These are phyloP conservation scores for Urechis unicinctus DNA, from an alignment of 2,888 invertebrate genomes.

Conservation along the genomic window DNA sequence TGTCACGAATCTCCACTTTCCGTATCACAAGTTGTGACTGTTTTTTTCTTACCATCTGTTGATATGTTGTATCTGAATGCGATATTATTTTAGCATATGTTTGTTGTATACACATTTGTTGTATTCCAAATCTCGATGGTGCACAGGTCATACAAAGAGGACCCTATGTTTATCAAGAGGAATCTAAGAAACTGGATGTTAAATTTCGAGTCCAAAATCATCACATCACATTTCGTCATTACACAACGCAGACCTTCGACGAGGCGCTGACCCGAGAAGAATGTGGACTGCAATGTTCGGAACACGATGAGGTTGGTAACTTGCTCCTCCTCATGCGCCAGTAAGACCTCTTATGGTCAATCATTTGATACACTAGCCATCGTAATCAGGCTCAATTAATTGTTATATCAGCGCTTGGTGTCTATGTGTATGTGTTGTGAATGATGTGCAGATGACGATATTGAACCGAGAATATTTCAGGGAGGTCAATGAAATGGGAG, in stretches of 20 bases:
- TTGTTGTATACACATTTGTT: too few species aligned
- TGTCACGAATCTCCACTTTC: too few species aligned
- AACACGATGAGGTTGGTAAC: slow-evolving; percentile 9
- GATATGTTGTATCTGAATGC: too few species aligned
- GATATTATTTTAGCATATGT: too few species aligned
- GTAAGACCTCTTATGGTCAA: too few species aligned
- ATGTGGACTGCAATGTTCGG: slow-evolving; percentile 9
- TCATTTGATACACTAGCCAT: too few species aligned
- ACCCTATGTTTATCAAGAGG: slow-evolving; percentile 14
- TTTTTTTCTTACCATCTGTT: too few species aligned
- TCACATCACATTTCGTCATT: slow-evolving; percentile 6
- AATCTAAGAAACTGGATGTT: slow-evolving; percentile 7
- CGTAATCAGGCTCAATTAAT: too few species aligned
- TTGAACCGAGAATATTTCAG: slow-evolving; percentile 9
- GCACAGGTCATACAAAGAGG: slow-evolving; percentile 14
- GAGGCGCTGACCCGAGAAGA: slow-evolving; percentile 4
- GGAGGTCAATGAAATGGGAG: slow-evolving; percentile 2
- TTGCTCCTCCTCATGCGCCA: not conserved
- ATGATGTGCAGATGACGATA: slow-evolving; percentile 9
- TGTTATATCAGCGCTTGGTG: too few species aligned
- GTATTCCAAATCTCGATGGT: too few species aligned
- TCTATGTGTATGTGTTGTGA: too few species aligned
- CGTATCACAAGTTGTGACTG: too few species aligned
- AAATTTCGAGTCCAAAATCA: slow-evolving; percentile 1
- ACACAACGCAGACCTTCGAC: slow-evolving; percentile 11